phyloP scores from a whole-genome alignment of 2,888 invertebrate species.

The Diabrotica balteata region DNA sequence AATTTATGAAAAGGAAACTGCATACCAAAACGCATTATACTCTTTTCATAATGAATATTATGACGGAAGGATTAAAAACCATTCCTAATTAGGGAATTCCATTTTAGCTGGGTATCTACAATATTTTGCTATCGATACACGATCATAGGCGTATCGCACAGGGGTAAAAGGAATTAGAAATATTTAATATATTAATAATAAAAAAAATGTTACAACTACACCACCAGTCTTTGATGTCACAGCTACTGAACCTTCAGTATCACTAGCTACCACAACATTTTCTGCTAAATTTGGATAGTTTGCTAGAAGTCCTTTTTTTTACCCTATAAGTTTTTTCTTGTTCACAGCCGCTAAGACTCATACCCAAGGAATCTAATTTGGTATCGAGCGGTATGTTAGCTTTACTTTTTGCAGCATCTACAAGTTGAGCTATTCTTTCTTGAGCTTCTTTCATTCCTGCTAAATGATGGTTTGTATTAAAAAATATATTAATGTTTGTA shows the following conservation, averaged over 20 bases:
- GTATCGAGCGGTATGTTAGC: conserved; percentile 67
- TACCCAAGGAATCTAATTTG: conserved; percentile 74
- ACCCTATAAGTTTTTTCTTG: conserved; percentile 78
- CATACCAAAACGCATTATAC: too few relatives aligned
- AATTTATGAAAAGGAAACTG: too few relatives aligned
- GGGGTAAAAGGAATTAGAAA: too few relatives aligned
- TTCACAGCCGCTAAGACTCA: conserved; percentile 93
- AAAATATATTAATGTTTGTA: too few relatives aligned
- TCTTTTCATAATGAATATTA: too few relatives aligned
- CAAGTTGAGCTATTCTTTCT: conserved; percentile 76
- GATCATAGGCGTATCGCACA: too few relatives aligned
- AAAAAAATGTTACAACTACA: too few relatives aligned
- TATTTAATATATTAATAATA: too few relatives aligned
- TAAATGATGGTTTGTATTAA: conserved; percentile 87
- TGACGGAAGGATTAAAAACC: too few relatives aligned
- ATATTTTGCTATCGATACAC: too few relatives aligned
- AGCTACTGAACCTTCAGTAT: conserved; percentile 87
- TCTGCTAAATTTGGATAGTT: conserved; percentile 70
- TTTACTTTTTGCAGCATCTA: conserved; percentile 69
- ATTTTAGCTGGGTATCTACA: too few relatives aligned
- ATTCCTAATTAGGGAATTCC: too few relatives aligned
- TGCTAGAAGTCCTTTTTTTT: conserved; percentile 67
- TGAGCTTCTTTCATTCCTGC: conserved; percentile 84
- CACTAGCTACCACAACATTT: conserved; percentile 79
- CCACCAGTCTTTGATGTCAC: conserved; percentile 82